These are phyloP conservation scores for Tiaroga cobitis DNA, from an alignment of 2,797 vertebrate genomes.

Conservation along the genomic window DNA sequence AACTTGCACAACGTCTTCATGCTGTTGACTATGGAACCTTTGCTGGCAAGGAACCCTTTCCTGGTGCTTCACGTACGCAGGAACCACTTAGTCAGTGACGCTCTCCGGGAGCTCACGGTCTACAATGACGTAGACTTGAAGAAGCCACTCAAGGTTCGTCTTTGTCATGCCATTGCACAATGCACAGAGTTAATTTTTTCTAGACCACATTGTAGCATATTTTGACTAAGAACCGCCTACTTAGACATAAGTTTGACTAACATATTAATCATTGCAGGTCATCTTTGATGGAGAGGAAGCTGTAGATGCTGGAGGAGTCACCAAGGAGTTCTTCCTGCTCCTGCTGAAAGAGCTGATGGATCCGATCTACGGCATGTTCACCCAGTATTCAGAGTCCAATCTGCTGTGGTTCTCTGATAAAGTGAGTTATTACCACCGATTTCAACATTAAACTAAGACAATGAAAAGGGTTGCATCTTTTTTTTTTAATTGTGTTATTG, in stretches of 20 bases:
- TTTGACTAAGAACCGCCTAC: not conserved
- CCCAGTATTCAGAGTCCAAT: constrained; percentile 91
- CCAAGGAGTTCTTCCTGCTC: constrained; percentile 97
- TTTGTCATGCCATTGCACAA: not conserved
- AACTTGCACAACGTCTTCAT: constrained; percentile 97
- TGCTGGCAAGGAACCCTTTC: constrained; percentile 94
- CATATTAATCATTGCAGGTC: constrained; percentile 76
- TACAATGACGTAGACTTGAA: constrained; percentile 96
- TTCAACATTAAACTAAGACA: not conserved
- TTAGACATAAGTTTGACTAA: not conserved
- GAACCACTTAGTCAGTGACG: constrained; percentile 92
- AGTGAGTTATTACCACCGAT: constrained; percentile 72
- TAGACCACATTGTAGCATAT: not conserved
- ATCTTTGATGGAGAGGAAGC: constrained; percentile 98
- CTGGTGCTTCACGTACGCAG: constrained; percentile 94
- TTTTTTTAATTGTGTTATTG: not conserved
- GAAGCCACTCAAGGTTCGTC: constrained; percentile 93
- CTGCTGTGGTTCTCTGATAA: constrained; percentile 98
- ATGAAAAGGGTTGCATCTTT: not conserved
- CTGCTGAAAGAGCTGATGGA: constrained; percentile 94
- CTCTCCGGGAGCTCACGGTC: constrained; percentile 91
- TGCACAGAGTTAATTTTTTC: not conserved
- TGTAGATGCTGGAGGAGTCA: constrained; percentile 94
- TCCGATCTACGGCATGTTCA: constrained; percentile 98
- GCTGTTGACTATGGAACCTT: constrained; percentile 95